These are phyloP conservation scores for Borostomias antarcticus DNA, from an alignment of 2,797 vertebrate genomes.

Conservation along the genomic window DNA sequence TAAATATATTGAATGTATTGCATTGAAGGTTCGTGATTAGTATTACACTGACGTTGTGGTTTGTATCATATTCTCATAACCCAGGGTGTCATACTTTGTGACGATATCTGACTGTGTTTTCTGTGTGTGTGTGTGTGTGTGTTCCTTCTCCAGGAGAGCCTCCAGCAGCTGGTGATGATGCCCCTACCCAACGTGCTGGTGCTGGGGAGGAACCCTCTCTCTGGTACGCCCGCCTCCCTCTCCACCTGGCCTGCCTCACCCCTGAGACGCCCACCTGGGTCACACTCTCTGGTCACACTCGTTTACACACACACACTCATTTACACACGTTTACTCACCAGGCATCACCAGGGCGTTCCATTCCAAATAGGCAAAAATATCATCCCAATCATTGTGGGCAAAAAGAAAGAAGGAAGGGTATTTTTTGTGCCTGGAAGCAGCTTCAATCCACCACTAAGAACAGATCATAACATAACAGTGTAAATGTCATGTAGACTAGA, in stretches of 20 bases:
- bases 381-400: too few relatives aligned
- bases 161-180: constrained; percentile 98
- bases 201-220: constrained; percentile 91
- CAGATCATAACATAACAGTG: not conserved
- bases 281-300: not conserved
- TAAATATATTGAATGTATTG: too few relatives aligned
- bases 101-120: too few relatives aligned
- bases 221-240: constrained; percentile 78
- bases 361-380: too few relatives aligned
- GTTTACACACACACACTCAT: not conserved
- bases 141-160: constrained; percentile 80
- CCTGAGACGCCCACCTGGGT: too few relatives aligned
- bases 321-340: not conserved
- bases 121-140: constrained; percentile 2
- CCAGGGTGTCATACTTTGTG: constrained; percentile 1
- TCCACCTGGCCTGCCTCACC: too few relatives aligned
- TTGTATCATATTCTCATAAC: not conserved
- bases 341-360: too few relatives aligned
- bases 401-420: too few relatives aligned
- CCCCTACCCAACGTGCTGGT: constrained; percentile 92
- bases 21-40: not conserved
- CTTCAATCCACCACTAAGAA: not conserved
- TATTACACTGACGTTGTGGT: not conserved
- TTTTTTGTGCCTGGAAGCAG: not conserved
- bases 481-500: not conserved